Base-by-base conservation (phyloP, 2,888 invertebrate genomes). In the Latrodectus elegans region DNA sequence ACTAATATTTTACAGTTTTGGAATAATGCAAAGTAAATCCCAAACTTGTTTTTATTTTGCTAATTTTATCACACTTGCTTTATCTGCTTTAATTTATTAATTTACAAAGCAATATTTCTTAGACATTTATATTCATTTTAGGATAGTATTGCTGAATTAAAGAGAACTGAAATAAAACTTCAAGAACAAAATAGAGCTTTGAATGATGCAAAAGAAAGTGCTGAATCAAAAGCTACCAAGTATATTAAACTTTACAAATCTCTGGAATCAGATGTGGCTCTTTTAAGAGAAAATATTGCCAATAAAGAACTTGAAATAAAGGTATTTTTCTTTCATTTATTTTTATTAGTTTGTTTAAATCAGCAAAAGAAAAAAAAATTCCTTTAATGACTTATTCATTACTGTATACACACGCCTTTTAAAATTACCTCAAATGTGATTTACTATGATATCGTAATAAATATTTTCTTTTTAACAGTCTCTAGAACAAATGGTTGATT, bases 391-490 rank as follows among this genome's bases (percentile, higher is more conserved):
- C 6, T 38, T 38, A 38, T 38, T 4, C 4, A 38, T 38, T 38
- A 38, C 38, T 1, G 22, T 22, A 1, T 38, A 38, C 38, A 38
- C 38, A 38, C 38, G 1, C 6, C 38, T 4, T 6, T 38, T 38
- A 38, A 6, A 38, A 38, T 38, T 1, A 38, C 38, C 38, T 38
- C 38, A 38, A 38, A 38, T 38, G 38, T 38, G 38, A 38, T 38
- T 38, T 38, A 38, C 38, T 38, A 38, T 6, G 4, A 2, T 38
- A 38, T 1, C 38, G 0, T 38, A 38, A 38, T 38, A 38, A 38
- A 15, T 70, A n/a, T 70, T 22, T 55, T 49, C 52, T 52, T 64
- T 64, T 14, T 91, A 92, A 65, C 92, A 92, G 88, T 38, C 65
- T 60, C 6, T 89, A 12, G 68, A 86, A 49, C 86, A 84, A 17